Base-by-base conservation (phyloP, 2,113 vertebrate genomes). In the Pterocles gutturalis region DNA sequence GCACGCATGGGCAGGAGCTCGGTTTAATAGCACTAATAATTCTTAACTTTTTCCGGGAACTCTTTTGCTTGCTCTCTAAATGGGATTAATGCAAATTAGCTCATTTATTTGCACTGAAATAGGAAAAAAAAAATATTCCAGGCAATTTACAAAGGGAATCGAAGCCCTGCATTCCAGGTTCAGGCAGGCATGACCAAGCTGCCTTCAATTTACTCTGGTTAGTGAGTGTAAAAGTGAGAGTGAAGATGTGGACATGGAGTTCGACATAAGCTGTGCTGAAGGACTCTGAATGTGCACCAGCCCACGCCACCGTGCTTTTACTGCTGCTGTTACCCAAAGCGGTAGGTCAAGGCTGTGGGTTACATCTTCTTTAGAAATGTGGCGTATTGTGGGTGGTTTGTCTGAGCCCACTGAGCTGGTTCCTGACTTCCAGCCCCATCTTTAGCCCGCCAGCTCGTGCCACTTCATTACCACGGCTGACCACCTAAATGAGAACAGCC, bases 121-220 rank as follows among this genome's bases (percentile, higher is more conserved):
- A 73, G 34, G 73, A 4, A 4, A 6, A 53, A 17, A 72, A 85
- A 95, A 85, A 36, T 72, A 91, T 76, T 95, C 71, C 73, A 55
- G 88, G 51, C 92, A 75, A 78, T 90, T 94, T 94, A 81, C 89
- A 94, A 87, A 92, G 70, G 78, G 78, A 96, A 89, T 79, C 1
- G 25, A 91, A 96, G 89, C 70, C 61, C 75, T 87, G 89, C 96
- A 96, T 96, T 97, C 96, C 94, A 93, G 69, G 89, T 93, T 94
- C 94, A 96, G 65, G 93, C 93, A 94, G 89, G 91, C 96, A 95
- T 97, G 96, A 96, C 96, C 96, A 93, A 91, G 81, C 94, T 96
- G 96, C 96, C 96, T 94, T 96, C 96, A 95, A 76, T 96, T 96
- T 94, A 25, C 69, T 89, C 87, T 14, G 49, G 94, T 87, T 89